phyloP scores from a whole-genome alignment of 2,888 invertebrate genomes.

The Lasius fuliginosus region DNA sequence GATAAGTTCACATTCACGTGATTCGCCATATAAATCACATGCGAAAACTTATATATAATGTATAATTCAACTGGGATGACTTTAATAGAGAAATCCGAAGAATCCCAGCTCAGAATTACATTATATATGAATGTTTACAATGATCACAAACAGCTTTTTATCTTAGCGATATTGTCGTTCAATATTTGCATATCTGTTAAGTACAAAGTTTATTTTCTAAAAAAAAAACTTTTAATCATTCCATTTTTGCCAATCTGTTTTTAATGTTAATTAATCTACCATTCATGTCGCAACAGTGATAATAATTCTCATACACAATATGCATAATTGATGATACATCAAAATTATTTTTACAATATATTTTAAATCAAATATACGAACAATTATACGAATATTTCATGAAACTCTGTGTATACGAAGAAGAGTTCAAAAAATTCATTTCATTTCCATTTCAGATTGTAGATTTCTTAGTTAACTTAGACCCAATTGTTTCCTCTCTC shows the following conservation, averaged over 20 bases:
- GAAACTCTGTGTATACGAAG: neutral
- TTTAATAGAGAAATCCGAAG: neutral
- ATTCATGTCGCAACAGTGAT: neutral
- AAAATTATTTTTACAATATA: neutral
- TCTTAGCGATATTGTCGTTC: neutral
- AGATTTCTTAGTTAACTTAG: neutral
- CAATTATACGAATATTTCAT: neutral
- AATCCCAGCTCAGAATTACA: neutral
- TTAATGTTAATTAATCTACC: neutral
- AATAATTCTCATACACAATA: neutral
- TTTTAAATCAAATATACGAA: neutral
- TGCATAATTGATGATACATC: neutral
- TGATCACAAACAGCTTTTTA: neutral
- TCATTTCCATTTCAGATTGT: neutral
- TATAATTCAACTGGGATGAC: neutral
- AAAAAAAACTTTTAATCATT: neutral
- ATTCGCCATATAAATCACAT: neutral
- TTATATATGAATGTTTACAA: neutral
- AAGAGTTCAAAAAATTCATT: neutral
- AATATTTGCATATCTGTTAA: neutral
- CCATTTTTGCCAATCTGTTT: neutral
- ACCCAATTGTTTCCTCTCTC: neutral
- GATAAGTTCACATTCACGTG: constrained; percentile 3
- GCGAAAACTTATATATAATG: neutral
- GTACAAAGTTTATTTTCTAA: neutral